Conservation (phyloP, 2,888 invertebrate genomes). For the Galerucella pusilla region DNA sequence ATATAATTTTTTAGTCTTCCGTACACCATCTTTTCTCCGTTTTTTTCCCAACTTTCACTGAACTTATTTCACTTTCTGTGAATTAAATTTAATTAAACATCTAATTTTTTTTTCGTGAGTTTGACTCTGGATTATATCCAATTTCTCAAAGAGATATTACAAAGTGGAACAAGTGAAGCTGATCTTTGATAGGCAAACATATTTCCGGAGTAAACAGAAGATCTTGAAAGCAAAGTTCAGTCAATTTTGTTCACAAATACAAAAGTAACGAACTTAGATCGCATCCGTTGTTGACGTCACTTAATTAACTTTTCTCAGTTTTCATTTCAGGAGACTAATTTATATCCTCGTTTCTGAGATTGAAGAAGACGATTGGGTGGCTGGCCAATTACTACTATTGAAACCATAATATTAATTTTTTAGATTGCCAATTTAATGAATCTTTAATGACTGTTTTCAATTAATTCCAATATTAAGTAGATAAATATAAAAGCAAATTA, state of each 20-base stretch:
- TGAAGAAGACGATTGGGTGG: slow-evolving; percentile 8
- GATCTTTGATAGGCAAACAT: slow-evolving; percentile 43
- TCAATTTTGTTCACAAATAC: slow-evolving; percentile 51
- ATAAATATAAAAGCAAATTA: too few species aligned
- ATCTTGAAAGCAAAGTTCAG: slow-evolving; percentile 47
- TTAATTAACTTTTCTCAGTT: slow-evolving; percentile 60
- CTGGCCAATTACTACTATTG: not conserved
- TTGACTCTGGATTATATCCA: not conserved
- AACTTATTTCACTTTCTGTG: not conserved
- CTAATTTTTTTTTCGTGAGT: not conserved
- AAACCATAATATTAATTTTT: not conserved
- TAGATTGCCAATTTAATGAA: too few species aligned
- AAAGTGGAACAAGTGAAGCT: slow-evolving; percentile 25
- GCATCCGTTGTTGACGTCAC: slow-evolving; percentile 52
- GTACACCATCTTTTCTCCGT: not conserved
- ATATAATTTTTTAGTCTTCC: too few species aligned
- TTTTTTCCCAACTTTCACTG: not conserved
- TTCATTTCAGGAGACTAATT: slow-evolving; percentile 59
- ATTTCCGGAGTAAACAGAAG: slow-evolving; percentile 40
- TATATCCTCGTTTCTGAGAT: slow-evolving; percentile 56
- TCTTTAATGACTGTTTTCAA: too few species aligned
- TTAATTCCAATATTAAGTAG: too few species aligned
- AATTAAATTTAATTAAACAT: not conserved
- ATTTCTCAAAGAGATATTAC: slow-evolving; percentile 28
- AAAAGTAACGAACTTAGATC: slow-evolving; percentile 51